Evolutionary conservation across 2,797 vertebrate species (phyloP).

Genomic region (Poecilia picta): DNA sequence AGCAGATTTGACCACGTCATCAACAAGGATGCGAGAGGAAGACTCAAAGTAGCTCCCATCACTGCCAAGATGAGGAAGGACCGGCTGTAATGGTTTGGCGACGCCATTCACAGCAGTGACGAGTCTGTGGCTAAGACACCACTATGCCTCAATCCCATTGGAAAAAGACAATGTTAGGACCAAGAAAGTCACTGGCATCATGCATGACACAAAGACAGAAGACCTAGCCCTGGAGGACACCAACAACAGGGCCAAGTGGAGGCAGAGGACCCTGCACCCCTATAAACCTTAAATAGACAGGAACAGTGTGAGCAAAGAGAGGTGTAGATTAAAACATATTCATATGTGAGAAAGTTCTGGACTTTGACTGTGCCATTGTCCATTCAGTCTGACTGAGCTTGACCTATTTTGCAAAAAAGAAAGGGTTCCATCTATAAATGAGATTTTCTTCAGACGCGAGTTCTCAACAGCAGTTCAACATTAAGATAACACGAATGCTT

Average conservation of each 20-base stretch:
- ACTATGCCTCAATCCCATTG: neutral
- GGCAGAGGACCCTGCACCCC: neutral
- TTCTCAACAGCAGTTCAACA: neutral
- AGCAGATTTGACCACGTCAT: neutral
- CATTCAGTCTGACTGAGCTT: neutral
- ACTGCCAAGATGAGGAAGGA: neutral
- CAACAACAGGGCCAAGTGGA: neutral
- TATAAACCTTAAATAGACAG: neutral
- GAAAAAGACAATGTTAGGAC: neutral
- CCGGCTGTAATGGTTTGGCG: neutral
- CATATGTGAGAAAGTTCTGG: neutral
- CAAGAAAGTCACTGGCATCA: neutral
- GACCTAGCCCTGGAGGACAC: neutral
- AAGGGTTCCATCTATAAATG: neutral
- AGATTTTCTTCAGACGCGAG: neutral
- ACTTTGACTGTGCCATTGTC: neutral
- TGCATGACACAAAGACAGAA: neutral
- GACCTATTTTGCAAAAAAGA: neutral
- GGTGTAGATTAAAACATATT: neutral
- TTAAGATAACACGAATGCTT: neutral
- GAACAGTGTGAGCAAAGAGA: neutral
- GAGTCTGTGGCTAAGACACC: neutral
- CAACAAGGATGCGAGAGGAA: neutral
- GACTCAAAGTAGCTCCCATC: neutral
- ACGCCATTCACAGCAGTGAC: neutral